phyloP scores from a whole-genome alignment of 2,797 vertebrate genomes.

The Falco peregrinus region DNA sequence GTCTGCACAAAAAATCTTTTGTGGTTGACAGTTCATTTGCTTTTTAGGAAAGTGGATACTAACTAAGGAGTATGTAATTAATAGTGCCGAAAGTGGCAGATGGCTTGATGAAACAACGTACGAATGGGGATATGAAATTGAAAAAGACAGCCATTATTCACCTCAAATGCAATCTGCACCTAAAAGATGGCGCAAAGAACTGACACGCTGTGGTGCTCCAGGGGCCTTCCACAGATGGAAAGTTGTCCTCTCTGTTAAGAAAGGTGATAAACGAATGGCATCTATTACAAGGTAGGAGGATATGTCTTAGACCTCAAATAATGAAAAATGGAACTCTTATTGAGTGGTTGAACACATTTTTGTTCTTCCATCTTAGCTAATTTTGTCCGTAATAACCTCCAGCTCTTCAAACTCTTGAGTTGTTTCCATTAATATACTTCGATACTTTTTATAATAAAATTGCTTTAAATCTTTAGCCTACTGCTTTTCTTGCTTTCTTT shows the following conservation, averaged over 20 bases:
- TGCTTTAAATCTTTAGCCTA: neutral
- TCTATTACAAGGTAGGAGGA: slow-evolving; percentile 86
- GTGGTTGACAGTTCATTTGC: slow-evolving; percentile 74
- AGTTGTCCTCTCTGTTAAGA: slow-evolving; percentile 84
- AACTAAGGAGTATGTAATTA: slow-evolving; percentile 90
- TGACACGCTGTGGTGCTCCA: slow-evolving; percentile 76
- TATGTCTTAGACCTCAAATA: slow-evolving; percentile 19
- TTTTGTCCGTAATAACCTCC: neutral
- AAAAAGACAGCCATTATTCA: slow-evolving; percentile 79
- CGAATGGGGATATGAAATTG: slow-evolving; percentile 86
- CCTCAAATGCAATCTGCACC: slow-evolving; percentile 83
- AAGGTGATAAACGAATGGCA: slow-evolving; percentile 74
- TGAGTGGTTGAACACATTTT: neutral
- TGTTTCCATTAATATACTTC: neutral
- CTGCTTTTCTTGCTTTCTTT: neutral
- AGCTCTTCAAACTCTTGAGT: neutral
- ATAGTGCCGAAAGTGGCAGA: slow-evolving; percentile 87
- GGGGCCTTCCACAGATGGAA: slow-evolving; percentile 96
- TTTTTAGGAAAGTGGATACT: slow-evolving; percentile 95
- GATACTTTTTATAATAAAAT: neutral
- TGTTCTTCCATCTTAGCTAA: neutral
- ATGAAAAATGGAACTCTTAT: neutral
- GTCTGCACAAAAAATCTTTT: slow-evolving; percentile 63
- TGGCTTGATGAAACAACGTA: slow-evolving; percentile 92
- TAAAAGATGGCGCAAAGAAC: slow-evolving; percentile 82